Conservation (phyloP, 2,113 vertebrate species). For the Saimiri boliviensis region DNA sequence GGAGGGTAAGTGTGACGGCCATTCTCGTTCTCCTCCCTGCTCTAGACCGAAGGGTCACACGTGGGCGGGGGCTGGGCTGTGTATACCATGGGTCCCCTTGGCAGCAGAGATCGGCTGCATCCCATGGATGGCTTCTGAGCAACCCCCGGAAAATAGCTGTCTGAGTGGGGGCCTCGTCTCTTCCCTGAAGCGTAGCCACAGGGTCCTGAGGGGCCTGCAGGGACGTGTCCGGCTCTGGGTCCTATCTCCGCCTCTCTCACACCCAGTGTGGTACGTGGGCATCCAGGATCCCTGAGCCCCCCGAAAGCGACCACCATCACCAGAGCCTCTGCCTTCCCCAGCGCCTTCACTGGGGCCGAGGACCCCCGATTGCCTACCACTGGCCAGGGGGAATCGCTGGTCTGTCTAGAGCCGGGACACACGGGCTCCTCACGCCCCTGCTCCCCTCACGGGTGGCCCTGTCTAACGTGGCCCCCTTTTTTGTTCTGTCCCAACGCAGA, state of each 20-base stretch:
- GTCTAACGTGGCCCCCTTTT: background rate
- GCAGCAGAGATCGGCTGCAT: background rate
- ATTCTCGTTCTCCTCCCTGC: rapidly evolving
- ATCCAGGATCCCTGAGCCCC: background rate
- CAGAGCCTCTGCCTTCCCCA: background rate
- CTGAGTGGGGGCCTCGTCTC: background rate
- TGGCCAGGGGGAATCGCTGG: background rate
- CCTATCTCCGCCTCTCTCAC: rapidly evolving
- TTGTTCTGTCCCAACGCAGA: slow-evolving; percentile 82
- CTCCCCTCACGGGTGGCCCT: background rate
- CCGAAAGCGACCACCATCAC: rapidly evolving
- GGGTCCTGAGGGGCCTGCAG: too few relatives aligned
- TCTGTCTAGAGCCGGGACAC: rapidly evolving
- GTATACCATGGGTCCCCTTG: too few relatives aligned
- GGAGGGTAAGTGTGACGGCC: slow-evolving; percentile 89
- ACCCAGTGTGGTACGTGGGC: background rate
- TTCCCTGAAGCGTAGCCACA: too few relatives aligned
- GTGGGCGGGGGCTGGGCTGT: rapidly evolving
- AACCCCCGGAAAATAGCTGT: background rate
- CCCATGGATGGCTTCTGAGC: background rate
- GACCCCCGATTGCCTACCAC: background rate
- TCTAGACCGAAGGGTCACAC: background rate
- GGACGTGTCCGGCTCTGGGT: background rate
- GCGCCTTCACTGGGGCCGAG: too few relatives aligned
- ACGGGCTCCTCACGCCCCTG: background rate